phyloP scores from a whole-genome alignment of 2,888 invertebrate species.

The Tupiocoris notatus region DNA sequence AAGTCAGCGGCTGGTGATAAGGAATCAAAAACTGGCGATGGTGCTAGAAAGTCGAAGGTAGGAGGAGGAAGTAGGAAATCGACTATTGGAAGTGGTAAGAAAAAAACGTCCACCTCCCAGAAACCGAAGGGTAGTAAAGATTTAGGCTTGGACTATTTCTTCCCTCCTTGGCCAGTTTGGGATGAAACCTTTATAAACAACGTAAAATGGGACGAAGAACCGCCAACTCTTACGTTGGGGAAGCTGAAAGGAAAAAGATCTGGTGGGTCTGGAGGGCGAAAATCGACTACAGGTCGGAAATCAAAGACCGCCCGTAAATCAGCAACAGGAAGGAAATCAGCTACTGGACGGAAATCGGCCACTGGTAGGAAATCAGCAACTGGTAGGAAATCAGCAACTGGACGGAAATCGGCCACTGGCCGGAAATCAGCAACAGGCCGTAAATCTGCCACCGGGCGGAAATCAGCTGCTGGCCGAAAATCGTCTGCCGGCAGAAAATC shows the following conservation, averaged over 20 bases:
- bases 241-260: background rate
- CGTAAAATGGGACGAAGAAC: conserved; percentile 27
- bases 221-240: background rate
- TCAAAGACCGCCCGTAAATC: conserved; percentile 4
- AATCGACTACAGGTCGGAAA: conserved; percentile 4
- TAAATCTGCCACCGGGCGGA: conserved; percentile 17
- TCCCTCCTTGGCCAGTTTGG: conserved; percentile 24
- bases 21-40: background rate
- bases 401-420: conserved; percentile 1
- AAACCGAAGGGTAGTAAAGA: background rate
- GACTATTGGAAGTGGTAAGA: background rate
- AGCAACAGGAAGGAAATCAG: background rate
- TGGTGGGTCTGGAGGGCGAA: background rate
- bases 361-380: background rate
- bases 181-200: conserved; percentile 10
- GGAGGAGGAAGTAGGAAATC: conserved; percentile 10
- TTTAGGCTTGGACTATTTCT: conserved; percentile 6
- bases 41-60: conserved; percentile 3
- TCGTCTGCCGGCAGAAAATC: conserved; percentile 12
- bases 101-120: background rate
- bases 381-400: conserved; percentile 7
- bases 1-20: background rate
- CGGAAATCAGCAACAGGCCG: conserved; percentile 9
- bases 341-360: background rate
- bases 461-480: conserved; percentile 8